These are phyloP conservation scores for Lepidocyrtoides sp. DNA, from an alignment of 2,888 invertebrate genomes.

Conservation along the genomic window DNA sequence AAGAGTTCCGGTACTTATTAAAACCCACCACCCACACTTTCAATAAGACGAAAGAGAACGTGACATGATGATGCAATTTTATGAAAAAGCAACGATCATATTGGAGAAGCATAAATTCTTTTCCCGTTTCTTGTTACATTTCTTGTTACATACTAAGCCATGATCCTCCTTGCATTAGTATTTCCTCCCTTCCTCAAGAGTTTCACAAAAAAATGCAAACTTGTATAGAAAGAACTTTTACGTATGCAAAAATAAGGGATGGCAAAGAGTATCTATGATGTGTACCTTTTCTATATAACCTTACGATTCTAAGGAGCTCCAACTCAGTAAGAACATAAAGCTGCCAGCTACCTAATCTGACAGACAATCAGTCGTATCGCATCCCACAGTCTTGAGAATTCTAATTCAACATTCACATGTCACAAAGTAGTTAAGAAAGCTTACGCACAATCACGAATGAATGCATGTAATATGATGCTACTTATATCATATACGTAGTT, in stretches of 20 bases:
- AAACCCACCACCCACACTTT: slow-evolving; percentile 12
- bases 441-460: not conserved
- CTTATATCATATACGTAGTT: too few relatives aligned
- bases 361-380: slow-evolving; percentile 23
- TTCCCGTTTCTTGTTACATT: too few relatives aligned
- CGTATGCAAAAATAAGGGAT: too few relatives aligned
- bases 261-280: not conserved
- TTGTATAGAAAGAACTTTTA: too few relatives aligned
- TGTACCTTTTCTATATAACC: not conserved
- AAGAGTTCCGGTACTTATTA: slow-evolving; percentile 26
- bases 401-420: not conserved
- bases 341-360: slow-evolving; percentile 5
- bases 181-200: too few relatives aligned
- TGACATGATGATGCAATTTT: slow-evolving; percentile 37
- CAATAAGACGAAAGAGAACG: not conserved
- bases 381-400: not conserved
- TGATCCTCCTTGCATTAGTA: too few relatives aligned
- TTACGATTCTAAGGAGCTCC: not conserved
- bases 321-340: too few relatives aligned
- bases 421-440: not conserved
- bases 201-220: too few relatives aligned
- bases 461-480: too few relatives aligned
- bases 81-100: not conserved
- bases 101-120: too few relatives aligned
- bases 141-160: too few relatives aligned